phyloP scores from a whole-genome alignment of 2,888 invertebrate genomes.

The Drosophila mercatorum region DNA sequence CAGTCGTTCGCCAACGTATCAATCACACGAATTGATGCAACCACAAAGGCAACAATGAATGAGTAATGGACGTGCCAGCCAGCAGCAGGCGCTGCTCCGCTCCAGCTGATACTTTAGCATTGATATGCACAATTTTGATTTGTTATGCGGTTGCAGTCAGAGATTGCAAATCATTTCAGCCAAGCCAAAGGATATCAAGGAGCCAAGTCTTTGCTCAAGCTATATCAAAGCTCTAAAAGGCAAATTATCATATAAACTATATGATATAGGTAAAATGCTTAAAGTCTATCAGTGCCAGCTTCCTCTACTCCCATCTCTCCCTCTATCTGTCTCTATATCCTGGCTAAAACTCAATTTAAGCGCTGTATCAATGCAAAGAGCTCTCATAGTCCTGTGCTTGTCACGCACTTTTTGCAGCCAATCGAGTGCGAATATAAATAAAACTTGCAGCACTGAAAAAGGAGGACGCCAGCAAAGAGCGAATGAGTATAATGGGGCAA shows the following conservation, averaged over 20 bases:
- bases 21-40: constrained; percentile 45
- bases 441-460: constrained; percentile 31
- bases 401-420: constrained; percentile 45
- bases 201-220: too few relatives aligned
- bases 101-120: background rate
- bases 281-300: background rate
- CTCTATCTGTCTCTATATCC: background rate
- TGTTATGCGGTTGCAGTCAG: constrained; percentile 39
- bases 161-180: constrained; percentile 41
- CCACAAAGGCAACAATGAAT: constrained; percentile 32
- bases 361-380: background rate
- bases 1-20: constrained; percentile 37
- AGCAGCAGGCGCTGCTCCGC: background rate
- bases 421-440: constrained; percentile 66
- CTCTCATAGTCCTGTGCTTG: background rate
- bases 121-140: constrained; percentile 55
- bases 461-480: background rate
- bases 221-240: background rate
- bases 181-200: background rate
- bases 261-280: background rate
- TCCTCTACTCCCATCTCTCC: background rate
- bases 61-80: constrained; percentile 13
- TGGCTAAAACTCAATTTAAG: background rate
- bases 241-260: constrained; percentile 5
- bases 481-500: constrained; percentile 3